Conservation (phyloP, 2,113 vertebrate genomes). For the Myrmophylax atrothorax region DNA sequence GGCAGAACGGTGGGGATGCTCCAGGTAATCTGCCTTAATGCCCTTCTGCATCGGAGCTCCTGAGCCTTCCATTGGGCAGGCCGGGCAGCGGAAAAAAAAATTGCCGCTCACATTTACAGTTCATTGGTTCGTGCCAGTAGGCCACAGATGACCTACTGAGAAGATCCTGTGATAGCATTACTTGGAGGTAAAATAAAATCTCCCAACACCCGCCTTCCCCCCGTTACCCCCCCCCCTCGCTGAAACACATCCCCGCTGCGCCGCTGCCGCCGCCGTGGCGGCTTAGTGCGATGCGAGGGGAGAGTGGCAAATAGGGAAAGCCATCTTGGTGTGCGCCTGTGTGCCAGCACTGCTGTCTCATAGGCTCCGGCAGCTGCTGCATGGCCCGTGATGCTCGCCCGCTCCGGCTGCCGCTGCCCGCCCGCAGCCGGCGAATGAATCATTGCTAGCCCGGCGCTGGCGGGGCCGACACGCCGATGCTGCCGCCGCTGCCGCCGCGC, state of each 20-base stretch:
- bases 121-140: conserved; percentile 70
- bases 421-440: conserved; percentile 78
- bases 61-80: conserved; percentile 71
- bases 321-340: conserved; percentile 74
- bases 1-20: conserved; percentile 33
- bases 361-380: conserved; percentile 72
- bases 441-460: conserved; percentile 75
- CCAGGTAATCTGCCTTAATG: conserved; percentile 79
- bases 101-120: conserved; percentile 54
- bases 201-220: not conserved
- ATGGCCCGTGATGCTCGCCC: conserved; percentile 74
- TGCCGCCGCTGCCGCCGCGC: not conserved
- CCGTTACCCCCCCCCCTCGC: accelerated
- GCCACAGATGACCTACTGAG: conserved; percentile 16
- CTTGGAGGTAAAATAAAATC: conserved; percentile 35
- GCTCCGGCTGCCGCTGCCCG: conserved; percentile 70
- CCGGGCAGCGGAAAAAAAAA: not conserved
- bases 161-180: not conserved
- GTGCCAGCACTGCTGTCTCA: conserved; percentile 59
- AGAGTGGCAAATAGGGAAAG: conserved; percentile 42
- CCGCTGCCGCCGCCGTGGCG: not conserved
- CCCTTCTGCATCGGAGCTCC: conserved; percentile 70
- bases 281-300: not conserved
- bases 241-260: not conserved
- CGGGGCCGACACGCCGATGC: conserved; percentile 9